A percentile compares a stretch with the other conserved stretches of the same genome.
Conservation (phyloP, 2,888 invertebrate genomes). For the Pandemis corylana region DNA sequence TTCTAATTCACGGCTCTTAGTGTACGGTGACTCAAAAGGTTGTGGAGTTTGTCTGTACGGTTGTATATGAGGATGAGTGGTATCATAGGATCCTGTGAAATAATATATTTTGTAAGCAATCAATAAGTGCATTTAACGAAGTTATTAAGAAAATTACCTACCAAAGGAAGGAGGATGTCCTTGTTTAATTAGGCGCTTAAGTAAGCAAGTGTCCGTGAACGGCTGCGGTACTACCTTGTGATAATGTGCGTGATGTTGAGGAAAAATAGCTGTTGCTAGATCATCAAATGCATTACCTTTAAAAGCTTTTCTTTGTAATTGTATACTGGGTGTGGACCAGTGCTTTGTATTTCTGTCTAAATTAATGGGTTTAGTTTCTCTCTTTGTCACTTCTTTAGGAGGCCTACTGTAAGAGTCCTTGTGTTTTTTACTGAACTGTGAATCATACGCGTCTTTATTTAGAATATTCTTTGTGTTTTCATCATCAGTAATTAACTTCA, state of each 20-base stretch:
- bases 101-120: conserved; percentile 13
- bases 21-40: conserved; percentile 47
- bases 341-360: conserved; percentile 44
- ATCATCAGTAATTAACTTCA: conserved; percentile 55
- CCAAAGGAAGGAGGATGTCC: conserved; percentile 60
- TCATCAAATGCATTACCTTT: conserved; percentile 8
- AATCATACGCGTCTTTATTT: conserved; percentile 39
- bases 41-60: conserved; percentile 53
- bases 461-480: not conserved
- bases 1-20: conserved; percentile 57
- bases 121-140: conserved; percentile 10
- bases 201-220: conserved; percentile 62
- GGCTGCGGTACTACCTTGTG: conserved; percentile 48
- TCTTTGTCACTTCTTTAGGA: conserved; percentile 49
- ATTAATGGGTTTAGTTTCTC: conserved; percentile 52
- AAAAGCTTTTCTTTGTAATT: conserved; percentile 13
- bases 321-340: conserved; percentile 44
- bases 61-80: conserved; percentile 34
- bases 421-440: conserved; percentile 26
- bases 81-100: conserved; percentile 57
- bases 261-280: conserved; percentile 14
- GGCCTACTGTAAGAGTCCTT: conserved; percentile 14
- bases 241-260: conserved; percentile 45
- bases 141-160: conserved; percentile 44
- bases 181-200: conserved; percentile 66